These are phyloP conservation scores for Trinectes maculatus DNA, from an alignment of 2,113 vertebrate genomes.

Conservation along the genomic window DNA sequence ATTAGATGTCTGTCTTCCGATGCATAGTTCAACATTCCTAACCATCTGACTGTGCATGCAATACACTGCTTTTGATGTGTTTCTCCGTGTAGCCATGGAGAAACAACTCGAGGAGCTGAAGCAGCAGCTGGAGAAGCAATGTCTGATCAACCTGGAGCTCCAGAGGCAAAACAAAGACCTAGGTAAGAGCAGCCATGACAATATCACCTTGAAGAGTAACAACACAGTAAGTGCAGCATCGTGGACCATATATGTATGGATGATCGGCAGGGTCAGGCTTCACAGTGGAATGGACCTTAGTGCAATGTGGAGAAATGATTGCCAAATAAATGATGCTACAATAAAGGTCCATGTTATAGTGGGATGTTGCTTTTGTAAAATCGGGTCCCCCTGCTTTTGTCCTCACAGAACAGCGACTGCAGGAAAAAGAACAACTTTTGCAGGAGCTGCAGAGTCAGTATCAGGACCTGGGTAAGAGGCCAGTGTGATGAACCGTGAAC, in stretches of 20 bases:
- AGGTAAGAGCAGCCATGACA: constrained; percentile 62
- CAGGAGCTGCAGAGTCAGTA: constrained; percentile 75
- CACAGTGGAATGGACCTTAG: too few species aligned
- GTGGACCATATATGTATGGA: too few species aligned
- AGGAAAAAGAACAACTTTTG: constrained; percentile 78
- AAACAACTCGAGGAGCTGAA: constrained; percentile 78
- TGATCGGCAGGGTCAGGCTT: too few species aligned
- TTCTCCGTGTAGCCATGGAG: constrained; percentile 73
- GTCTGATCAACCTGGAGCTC: constrained; percentile 78
- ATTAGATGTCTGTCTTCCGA: constrained; percentile 5
- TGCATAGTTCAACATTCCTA: neutral
- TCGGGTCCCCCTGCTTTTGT: neutral
- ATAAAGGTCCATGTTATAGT: too few species aligned
- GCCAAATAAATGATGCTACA: too few species aligned
- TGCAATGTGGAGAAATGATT: too few species aligned
- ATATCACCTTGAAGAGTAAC: neutral
- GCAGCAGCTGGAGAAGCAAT: constrained; percentile 81
- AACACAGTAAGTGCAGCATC: too few species aligned
- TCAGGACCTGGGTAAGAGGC: constrained; percentile 72
- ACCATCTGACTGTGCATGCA: neutral
- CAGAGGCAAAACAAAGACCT: constrained; percentile 78
- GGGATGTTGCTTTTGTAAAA: neutral
- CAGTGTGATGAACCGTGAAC: neutral
- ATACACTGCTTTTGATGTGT: neutral
- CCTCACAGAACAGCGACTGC: constrained; percentile 70